Conservation (phyloP, 2,888 invertebrate species). For the Allacma fusca region DNA sequence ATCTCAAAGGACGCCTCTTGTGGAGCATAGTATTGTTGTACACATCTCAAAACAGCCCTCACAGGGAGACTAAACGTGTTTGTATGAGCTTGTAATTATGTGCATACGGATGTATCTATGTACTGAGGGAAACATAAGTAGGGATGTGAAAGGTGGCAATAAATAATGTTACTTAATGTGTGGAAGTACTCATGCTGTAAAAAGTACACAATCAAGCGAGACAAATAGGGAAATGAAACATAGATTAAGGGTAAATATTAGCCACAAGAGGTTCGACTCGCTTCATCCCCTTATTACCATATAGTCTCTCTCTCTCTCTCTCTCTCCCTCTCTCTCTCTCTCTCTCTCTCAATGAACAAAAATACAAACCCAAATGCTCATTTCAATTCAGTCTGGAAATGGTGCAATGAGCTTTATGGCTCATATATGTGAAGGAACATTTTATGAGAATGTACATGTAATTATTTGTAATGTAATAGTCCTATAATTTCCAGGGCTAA, state of each 20-base stretch:
- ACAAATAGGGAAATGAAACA: conserved; percentile 16
- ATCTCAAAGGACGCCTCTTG: too few species aligned
- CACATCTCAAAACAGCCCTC: too few species aligned
- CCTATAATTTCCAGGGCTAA: too few species aligned
- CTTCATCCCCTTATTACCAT: neutral
- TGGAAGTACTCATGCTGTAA: neutral
- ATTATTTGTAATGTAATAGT: too few species aligned
- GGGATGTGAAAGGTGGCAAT: neutral
- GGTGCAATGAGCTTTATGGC: neutral
- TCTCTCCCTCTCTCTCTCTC: neutral
- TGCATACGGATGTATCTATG: too few species aligned
- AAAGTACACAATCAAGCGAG: neutral
- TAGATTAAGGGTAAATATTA: conserved; percentile 9
- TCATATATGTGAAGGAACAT: neutral
- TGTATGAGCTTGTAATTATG: too few species aligned
- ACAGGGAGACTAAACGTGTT: too few species aligned
- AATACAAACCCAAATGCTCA: neutral
- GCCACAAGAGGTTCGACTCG: neutral
- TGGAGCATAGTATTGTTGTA: too few species aligned
- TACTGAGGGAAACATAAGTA: too few species aligned
- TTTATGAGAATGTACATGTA: too few species aligned
- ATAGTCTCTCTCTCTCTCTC: neutral
- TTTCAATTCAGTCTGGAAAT: neutral
- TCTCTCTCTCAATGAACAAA: neutral
- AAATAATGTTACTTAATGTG: conserved; percentile 11